Evolutionary conservation across 35 echinoderm and acorn worm genomes (phyloP), one percentile per base, ranked within the genome.

Genomic region (Hemicentrotus pulcherrimus): DNA sequence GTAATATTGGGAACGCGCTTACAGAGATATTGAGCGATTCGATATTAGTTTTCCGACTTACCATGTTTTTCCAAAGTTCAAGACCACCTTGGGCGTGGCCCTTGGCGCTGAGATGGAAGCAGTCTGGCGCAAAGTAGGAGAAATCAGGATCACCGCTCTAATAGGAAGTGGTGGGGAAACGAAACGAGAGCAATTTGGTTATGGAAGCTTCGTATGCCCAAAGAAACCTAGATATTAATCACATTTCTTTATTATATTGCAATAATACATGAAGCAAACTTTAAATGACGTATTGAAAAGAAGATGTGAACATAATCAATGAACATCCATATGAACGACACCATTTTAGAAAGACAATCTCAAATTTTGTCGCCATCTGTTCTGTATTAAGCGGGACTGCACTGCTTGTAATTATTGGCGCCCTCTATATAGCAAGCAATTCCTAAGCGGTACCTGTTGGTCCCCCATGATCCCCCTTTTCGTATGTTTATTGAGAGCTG

Each of bases 11-110:
- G 85, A 31, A 31, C 31, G 19, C 19, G 85, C 31, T 31, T 86
- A 22, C 19, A 31, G 31, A 86, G 85, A 31, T 86, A 31, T 24
- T 24, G 31, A 22, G 85, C 85, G 19, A 86, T 31, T 31, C 19
- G 19, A 86, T 31, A 86, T 86, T 22, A 24, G 31, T 86, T 31
- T 45, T 33, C 33, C 47, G 14, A 46, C 96, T 96, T 97, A 99
- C 98, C 98, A 99, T 99, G 46, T 99, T 98, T 78, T 97, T 99
- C 98, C 98, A 99, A n/a, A 97, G 92, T 46, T 92, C 94, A 47
- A 95, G 97, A 48, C 94, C 98, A 45, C 94, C 88, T 47, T 95
- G 91, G 45, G 86, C 96, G 48, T 99, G 98, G 28, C 95, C 96
- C 65, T 97, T 99, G 6, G 88, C 95, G 52, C 96, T 99, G 33